Evolutionary conservation across 2,888 invertebrate genomes (phyloP).

Genomic region (Zygogramma bicolorata): DNA sequence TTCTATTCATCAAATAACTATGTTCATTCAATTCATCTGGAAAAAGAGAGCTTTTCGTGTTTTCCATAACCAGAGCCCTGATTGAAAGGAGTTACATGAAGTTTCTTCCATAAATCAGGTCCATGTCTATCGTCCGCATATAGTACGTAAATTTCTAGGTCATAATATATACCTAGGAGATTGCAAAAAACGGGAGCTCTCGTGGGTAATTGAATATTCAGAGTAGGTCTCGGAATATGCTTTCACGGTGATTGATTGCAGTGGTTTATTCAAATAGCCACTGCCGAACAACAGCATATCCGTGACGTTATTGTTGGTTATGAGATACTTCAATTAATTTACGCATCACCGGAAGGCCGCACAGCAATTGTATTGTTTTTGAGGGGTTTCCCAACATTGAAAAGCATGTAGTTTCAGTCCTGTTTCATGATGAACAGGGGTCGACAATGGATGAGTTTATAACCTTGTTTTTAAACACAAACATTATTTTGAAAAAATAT

Average conservation of each 20-base stretch:
- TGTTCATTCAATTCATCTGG: too few relatives aligned
- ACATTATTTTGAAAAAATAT: too few relatives aligned
- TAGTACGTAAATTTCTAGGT: not conserved
- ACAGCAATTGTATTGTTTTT: not conserved
- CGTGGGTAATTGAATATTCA: constrained; percentile 9
- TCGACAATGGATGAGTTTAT: too few relatives aligned
- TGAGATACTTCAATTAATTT: not conserved
- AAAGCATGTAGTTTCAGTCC: too few relatives aligned
- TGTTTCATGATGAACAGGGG: too few relatives aligned
- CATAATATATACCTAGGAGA: not conserved
- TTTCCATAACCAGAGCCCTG: too few relatives aligned
- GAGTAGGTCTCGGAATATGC: not conserved
- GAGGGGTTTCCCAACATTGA: too few relatives aligned
- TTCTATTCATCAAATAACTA: too few relatives aligned
- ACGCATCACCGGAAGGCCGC: not conserved
- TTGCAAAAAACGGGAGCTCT: not conserved
- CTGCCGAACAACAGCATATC: not conserved
- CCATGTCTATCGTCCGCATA: not conserved
- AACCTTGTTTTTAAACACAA: too few relatives aligned
- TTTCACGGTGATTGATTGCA: not conserved
- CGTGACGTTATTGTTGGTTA: not conserved
- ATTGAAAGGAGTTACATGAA: too few relatives aligned
- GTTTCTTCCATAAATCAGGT: too few relatives aligned
- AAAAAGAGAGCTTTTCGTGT: too few relatives aligned
- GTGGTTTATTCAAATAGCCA: not conserved